These are phyloP conservation scores for Cyphomyrus plagiostoma DNA, from an alignment of 2,113 vertebrate genomes.

Conservation along the genomic window DNA sequence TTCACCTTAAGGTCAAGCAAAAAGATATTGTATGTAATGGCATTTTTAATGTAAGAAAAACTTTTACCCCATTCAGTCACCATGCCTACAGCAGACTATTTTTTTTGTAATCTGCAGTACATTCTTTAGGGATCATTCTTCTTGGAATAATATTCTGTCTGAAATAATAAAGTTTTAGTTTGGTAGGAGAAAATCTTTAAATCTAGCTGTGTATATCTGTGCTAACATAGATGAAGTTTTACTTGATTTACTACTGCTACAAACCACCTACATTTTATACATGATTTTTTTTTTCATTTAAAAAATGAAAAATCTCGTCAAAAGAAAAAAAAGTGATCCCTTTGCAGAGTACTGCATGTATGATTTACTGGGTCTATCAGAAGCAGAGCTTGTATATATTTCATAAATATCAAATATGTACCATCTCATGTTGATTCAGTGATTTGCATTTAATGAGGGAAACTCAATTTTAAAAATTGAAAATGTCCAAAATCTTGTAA, in stretches of 20 bases:
- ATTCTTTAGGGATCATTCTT: background rate
- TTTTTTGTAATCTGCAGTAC: background rate
- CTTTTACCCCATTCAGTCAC: background rate
- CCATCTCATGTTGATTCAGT: background rate
- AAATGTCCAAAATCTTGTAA: no score
- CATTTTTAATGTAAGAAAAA: background rate
- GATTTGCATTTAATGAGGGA: background rate
- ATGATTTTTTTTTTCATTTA: background rate
- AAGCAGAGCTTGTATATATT: background rate
- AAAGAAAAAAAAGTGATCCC: background rate
- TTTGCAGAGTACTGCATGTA: background rate
- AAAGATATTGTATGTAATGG: background rate
- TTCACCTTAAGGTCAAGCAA: background rate
- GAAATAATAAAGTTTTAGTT: background rate
- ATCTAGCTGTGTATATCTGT: background rate
- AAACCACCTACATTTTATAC: background rate
- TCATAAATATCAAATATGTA: background rate
- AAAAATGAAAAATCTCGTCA: background rate
- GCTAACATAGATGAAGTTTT: background rate
- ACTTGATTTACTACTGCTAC: background rate
- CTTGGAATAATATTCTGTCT: background rate
- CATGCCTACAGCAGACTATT: background rate
- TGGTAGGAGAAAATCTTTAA: background rate
- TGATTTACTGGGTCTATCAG: background rate
- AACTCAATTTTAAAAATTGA: no score